Evolutionary conservation across 2,797 vertebrate genomes (phyloP).

Genomic region (Parotocinclus haroldoi): DNA sequence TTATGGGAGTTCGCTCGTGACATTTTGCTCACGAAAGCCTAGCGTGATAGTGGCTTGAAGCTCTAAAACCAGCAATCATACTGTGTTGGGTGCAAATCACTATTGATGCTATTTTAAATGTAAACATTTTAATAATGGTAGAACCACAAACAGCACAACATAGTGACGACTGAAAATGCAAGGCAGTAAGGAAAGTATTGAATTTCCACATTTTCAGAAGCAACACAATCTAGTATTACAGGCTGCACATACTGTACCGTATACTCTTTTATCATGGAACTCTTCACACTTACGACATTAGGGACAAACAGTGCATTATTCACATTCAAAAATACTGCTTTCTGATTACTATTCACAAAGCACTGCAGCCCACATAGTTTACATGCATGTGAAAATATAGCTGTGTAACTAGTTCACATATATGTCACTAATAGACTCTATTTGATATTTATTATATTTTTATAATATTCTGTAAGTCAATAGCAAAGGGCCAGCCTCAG

Average conservation of each 20-base stretch:
- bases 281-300: conserved; percentile 17
- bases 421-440: conserved; percentile 1
- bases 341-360: conserved; percentile 22
- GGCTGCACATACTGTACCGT: conserved; percentile 6
- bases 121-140: conserved; percentile 11
- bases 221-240: not conserved
- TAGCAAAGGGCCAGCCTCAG: conserved; percentile 46
- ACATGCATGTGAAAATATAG: conserved; percentile 26
- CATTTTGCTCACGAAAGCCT: no score
- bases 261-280: conserved; percentile 24
- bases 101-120: conserved; percentile 12
- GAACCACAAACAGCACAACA: conserved; percentile 1
- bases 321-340: conserved; percentile 43
- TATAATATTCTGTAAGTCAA: conserved; percentile 4
- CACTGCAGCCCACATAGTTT: conserved; percentile 5
- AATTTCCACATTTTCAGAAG: conserved; percentile 11
- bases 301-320: conserved; percentile 26
- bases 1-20: not conserved
- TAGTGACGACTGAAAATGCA: not conserved
- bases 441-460: conserved; percentile 23
- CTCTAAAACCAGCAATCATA: conserved; percentile 9
- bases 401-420: conserved; percentile 9
- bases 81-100: no score
- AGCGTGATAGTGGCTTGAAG: not conserved
- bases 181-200: not conserved